Evolutionary conservation across 2,797 vertebrate genomes (phyloP).

Genomic region (Lepilemur septentrionalis): DNA sequence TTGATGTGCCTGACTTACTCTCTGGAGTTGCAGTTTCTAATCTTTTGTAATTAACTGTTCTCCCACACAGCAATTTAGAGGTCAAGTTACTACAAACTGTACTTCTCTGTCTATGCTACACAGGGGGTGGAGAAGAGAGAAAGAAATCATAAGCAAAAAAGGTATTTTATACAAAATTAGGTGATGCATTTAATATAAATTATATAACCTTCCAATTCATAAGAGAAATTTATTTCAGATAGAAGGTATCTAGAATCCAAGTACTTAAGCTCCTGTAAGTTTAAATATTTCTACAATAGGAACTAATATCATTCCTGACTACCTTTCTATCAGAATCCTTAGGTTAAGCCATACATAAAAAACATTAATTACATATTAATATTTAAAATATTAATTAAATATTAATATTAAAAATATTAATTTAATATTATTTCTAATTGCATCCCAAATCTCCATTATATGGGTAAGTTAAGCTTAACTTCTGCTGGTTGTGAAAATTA

Average conservation of each 20-base stretch:
- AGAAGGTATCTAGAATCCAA: conserved; percentile 54
- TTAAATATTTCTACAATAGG: not conserved
- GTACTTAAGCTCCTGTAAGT: not conserved
- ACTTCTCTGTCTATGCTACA: conserved; percentile 12
- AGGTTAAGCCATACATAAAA: not conserved
- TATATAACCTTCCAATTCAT: not conserved
- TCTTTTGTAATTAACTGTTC: conserved; percentile 33
- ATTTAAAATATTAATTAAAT: not conserved
- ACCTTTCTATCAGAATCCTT: not conserved
- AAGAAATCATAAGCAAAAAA: not conserved
- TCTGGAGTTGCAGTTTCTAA: conserved; percentile 39
- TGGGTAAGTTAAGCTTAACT: not conserved
- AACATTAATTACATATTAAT: too few relatives aligned
- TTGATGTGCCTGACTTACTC: conserved; percentile 13
- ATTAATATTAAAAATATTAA: not conserved
- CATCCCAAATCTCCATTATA: not conserved
- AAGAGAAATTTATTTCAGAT: conserved; percentile 4
- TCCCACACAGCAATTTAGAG: conserved; percentile 25
- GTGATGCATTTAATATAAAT: not conserved
- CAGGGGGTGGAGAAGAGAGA: not conserved
- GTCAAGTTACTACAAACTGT: not conserved
- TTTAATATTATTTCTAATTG: not conserved
- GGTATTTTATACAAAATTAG: not conserved
- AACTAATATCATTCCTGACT: not conserved
- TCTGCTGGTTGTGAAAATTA: not conserved